phyloP scores from a whole-genome alignment of 2,113 vertebrate genomes.

The Saimiri boliviensis region DNA sequence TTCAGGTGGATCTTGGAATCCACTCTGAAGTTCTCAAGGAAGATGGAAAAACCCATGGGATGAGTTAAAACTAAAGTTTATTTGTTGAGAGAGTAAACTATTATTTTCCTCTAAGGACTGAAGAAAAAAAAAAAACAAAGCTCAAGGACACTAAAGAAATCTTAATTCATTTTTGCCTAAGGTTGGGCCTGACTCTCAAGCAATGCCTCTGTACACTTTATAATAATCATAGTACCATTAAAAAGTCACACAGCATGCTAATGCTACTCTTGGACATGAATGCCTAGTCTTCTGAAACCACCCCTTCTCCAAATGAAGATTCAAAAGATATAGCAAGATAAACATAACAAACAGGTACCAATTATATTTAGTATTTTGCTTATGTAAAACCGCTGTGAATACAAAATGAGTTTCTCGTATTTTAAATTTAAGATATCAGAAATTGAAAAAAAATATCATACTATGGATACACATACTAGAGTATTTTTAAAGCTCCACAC shows the following conservation, averaged over 20 bases:
- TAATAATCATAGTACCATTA: neutral
- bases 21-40: neutral
- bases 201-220: neutral
- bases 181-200: neutral
- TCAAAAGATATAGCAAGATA: neutral
- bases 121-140: conserved; percentile 15
- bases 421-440: neutral
- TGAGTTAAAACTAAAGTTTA: conserved; percentile 16
- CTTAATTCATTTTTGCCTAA: conserved; percentile 3
- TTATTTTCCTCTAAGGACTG: neutral
- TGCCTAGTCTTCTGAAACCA: neutral
- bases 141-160: neutral
- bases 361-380: conserved; percentile 1
- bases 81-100: neutral
- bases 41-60: neutral
- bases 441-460: neutral
- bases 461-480: neutral
- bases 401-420: neutral
- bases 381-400: neutral
- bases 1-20: neutral
- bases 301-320: neutral
- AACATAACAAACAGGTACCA: neutral
- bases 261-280: neutral
- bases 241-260: neutral
- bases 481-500: neutral